Evolutionary conservation across 1,140 invertebrate species (phyloP).

Genomic region (Drosophila quadrilineata): DNA sequence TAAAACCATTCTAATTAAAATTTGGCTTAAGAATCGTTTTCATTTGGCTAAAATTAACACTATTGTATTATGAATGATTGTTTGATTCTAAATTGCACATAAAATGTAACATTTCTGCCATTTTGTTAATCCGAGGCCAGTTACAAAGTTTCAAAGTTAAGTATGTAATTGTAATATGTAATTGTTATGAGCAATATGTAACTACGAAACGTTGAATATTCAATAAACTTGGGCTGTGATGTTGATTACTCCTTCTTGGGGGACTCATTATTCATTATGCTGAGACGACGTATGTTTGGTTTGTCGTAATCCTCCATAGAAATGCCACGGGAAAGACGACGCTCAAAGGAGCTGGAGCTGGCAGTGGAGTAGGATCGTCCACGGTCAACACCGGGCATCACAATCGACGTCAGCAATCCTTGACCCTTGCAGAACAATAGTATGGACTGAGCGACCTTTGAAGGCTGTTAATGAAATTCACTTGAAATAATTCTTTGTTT

Average conservation of each 20-base stretch:
- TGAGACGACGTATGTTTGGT: conserved; percentile 88
- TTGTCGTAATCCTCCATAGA: conserved; percentile 93
- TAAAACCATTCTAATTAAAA: conserved; percentile 47
- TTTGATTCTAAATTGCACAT: conserved; percentile 43
- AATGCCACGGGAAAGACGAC: conserved; percentile 86
- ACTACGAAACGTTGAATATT: conserved; percentile 29
- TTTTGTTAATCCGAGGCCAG: conserved; percentile 25
- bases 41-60: conserved; percentile 40
- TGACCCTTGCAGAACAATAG: conserved; percentile 91
- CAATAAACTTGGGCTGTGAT: conserved; percentile 10
- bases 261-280: conserved; percentile 83
- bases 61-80: conserved; percentile 59
- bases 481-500: background rate
- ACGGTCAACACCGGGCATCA: conserved; percentile 87
- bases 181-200: conserved; percentile 44
- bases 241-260: conserved; percentile 68
- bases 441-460: conserved; percentile 90
- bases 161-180: conserved; percentile 54
- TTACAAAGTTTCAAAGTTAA: conserved; percentile 52
- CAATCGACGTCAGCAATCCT: conserved; percentile 88
- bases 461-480: conserved; percentile 85
- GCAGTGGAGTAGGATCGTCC: conserved; percentile 83
- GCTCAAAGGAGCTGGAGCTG: conserved; percentile 82
- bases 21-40: conserved; percentile 42
- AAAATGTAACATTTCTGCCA: conserved; percentile 11